These are phyloP conservation scores for Mungos mungo DNA, from an alignment of 2,113 vertebrate species.

Conservation along the genomic window DNA sequence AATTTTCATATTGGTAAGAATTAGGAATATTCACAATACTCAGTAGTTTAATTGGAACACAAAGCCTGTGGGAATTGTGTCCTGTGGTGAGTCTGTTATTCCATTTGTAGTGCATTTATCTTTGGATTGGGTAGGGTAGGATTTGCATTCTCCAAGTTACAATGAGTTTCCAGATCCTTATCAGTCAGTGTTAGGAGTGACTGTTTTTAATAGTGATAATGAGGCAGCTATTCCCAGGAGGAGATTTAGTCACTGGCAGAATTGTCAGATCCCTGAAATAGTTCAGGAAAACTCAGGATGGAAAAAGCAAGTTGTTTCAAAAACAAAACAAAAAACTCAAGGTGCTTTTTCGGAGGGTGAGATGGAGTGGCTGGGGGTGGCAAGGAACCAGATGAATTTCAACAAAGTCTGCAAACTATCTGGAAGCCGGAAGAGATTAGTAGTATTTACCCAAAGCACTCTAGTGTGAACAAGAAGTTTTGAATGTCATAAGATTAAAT, in stretches of 20 bases:
- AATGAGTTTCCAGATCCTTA: slow-evolving; percentile 84
- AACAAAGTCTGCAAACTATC: neutral
- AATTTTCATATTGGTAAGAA: slow-evolving; percentile 27
- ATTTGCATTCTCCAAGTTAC: slow-evolving; percentile 72
- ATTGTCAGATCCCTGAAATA: slow-evolving; percentile 83
- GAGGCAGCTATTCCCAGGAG: slow-evolving; percentile 83
- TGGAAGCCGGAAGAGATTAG: neutral
- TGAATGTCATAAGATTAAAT: slow-evolving; percentile 13
- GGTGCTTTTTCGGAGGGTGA: neutral
- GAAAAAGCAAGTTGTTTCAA: slow-evolving; percentile 72
- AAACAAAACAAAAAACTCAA: slow-evolving; percentile 27
- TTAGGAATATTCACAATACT: slow-evolving; percentile 29
- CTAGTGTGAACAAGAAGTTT: slow-evolving; percentile 18
- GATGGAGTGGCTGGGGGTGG: neutral
- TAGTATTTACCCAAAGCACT: neutral
- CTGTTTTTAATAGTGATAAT: slow-evolving; percentile 86
- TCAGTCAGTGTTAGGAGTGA: slow-evolving; percentile 79
- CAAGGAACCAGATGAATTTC: slow-evolving; percentile 33
- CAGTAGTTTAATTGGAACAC: neutral
- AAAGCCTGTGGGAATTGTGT: neutral
- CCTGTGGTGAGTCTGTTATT: slow-evolving; percentile 47
- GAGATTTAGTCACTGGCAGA: slow-evolving; percentile 82
- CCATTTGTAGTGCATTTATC: slow-evolving; percentile 69
- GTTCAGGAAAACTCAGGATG: slow-evolving; percentile 75
- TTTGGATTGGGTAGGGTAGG: slow-evolving; percentile 81